Percentiles rank a stretch among this genome's conserved stretches.
Evolutionary conservation across 2,797 vertebrate genomes (phyloP).

Genomic region (Hemibagrus guttatus): DNA sequence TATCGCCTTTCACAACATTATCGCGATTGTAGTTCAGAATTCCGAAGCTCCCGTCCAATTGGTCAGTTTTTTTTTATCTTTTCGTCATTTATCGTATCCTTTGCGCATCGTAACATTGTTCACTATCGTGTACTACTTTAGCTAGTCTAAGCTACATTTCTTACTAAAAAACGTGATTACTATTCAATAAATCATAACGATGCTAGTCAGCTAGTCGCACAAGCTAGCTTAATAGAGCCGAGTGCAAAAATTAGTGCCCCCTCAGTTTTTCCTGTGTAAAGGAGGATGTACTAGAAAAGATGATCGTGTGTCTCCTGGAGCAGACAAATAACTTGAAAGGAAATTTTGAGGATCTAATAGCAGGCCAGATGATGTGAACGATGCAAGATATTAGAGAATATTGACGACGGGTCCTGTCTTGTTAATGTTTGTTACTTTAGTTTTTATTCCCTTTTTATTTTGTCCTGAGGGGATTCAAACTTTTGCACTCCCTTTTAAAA

Average conservation of each 20-base stretch:
- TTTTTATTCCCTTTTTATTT: background rate
- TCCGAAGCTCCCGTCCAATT: background rate
- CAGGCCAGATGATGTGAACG: background rate
- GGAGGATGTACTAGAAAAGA: background rate
- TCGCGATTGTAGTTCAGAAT: background rate
- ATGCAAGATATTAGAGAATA: background rate
- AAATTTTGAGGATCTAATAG: background rate
- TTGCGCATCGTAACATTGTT: background rate
- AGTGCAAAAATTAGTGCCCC: background rate
- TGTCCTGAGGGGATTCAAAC: background rate
- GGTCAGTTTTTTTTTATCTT: background rate
- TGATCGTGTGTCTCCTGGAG: background rate
- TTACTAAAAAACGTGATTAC: background rate
- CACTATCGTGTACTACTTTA: background rate
- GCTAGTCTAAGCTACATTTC: background rate
- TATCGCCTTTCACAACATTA: background rate
- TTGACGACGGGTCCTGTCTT: background rate
- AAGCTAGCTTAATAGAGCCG: background rate
- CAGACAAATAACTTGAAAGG: background rate
- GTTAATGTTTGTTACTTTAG: background rate
- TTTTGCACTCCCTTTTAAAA: background rate
- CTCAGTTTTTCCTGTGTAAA: background rate
- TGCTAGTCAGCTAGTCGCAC: too few relatives aligned
- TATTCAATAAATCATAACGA: too few relatives aligned
- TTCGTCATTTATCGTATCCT: background rate